A percentile compares a stretch with the other conserved stretches of the same genome.
phyloP scores from a whole-genome alignment of 2,113 vertebrate species.

The Ptychochromis oligacanthus region DNA sequence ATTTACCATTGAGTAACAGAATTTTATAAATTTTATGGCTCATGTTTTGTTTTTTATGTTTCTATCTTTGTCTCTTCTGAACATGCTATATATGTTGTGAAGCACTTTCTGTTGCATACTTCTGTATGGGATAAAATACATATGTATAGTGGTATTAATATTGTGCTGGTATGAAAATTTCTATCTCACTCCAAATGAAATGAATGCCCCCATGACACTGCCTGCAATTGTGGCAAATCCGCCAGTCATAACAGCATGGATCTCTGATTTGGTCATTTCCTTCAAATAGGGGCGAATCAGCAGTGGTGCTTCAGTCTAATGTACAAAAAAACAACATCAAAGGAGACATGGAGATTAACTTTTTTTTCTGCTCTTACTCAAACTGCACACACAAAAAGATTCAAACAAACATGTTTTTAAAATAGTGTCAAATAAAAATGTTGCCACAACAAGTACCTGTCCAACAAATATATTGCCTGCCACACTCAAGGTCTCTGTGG shows the following conservation, averaged over 20 bases:
- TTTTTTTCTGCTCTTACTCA: neutral
- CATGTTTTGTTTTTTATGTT: no score
- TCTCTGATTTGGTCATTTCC: conserved; percentile 92
- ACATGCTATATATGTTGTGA: neutral
- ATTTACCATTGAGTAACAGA: neutral
- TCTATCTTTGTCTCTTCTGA: neutral
- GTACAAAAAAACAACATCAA: conserved; percentile 6
- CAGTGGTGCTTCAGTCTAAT: conserved; percentile 89
- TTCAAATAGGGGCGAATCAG: conserved; percentile 90
- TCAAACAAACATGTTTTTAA: neutral
- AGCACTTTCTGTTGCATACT: neutral
- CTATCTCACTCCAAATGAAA: conserved; percentile 90
- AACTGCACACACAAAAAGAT: neutral
- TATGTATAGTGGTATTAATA: neutral
- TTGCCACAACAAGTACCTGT: conserved; percentile 81
- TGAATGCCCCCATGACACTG: conserved; percentile 94
- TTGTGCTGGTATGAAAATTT: neutral
- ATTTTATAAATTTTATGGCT: neutral
- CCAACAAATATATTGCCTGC: conserved; percentile 97
- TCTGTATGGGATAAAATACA: neutral
- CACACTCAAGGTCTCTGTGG: conserved; percentile 92
- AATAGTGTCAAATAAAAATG: neutral
- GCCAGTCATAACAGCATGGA: conserved; percentile 93
- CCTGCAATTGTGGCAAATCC: conserved; percentile 96
- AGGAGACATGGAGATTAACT: neutral